Evolutionary conservation across 2,888 invertebrate genomes (phyloP).

Genomic region (Nysson spinosus): DNA sequence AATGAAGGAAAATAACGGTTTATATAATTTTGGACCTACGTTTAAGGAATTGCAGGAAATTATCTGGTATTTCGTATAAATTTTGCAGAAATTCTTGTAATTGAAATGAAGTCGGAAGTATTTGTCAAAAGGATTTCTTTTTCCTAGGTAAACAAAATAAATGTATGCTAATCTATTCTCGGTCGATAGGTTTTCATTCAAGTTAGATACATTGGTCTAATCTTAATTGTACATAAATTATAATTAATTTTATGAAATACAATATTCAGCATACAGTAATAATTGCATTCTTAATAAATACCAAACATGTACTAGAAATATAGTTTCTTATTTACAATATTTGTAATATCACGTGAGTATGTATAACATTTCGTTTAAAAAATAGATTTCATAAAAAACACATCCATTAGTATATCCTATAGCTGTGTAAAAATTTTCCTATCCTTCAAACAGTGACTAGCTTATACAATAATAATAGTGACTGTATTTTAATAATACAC

Average conservation of each 20-base stretch:
- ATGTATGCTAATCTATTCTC: constrained; percentile 5
- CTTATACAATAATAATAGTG: background rate
- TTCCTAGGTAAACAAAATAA: background rate
- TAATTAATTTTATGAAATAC: constrained; percentile 12
- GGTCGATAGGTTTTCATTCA: constrained; percentile 10
- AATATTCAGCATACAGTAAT: constrained; percentile 6
- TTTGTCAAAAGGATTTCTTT: background rate
- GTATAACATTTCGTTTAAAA: constrained; percentile 20
- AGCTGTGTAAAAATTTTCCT: background rate
- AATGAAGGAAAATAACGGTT: too few species aligned
- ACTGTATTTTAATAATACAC: background rate
- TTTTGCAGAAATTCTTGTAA: too few species aligned
- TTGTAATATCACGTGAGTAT: constrained; percentile 6
- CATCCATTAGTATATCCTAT: background rate
- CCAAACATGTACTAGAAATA: constrained; percentile 30
- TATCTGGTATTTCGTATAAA: too few species aligned
- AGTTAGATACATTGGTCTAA: constrained; percentile 11
- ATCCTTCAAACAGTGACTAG: constrained; percentile 9
- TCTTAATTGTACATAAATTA: constrained; percentile 1
- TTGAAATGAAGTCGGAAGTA: too few species aligned
- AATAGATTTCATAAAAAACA: constrained; percentile 43
- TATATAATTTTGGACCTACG: too few species aligned
- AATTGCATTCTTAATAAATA: constrained; percentile 25
- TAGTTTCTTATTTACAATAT: constrained; percentile 15
- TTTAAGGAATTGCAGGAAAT: too few species aligned